Conservation (phyloP, 2,113 vertebrate genomes). For the Pachycephala philippinensis region DNA sequence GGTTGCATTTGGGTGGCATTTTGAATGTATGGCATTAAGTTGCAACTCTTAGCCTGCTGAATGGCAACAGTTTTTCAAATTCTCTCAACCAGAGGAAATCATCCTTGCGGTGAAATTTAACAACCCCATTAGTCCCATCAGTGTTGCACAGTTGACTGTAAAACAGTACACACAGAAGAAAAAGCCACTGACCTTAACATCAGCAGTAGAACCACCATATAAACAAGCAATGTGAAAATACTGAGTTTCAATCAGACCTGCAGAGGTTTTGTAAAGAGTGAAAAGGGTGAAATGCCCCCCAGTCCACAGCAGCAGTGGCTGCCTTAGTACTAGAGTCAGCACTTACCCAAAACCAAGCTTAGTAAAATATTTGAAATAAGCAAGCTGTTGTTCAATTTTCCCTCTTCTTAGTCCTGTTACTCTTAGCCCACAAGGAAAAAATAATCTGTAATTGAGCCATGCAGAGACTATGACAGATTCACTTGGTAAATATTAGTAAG, state of each 20-base stretch:
- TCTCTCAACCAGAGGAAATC: background rate
- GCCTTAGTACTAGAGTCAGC: background rate
- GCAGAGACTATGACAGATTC: background rate
- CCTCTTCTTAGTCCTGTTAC: background rate
- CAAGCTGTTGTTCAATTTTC: background rate
- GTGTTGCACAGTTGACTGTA: accelerated
- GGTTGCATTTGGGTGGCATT: background rate
- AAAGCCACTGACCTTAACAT: background rate
- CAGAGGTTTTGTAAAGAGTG: background rate
- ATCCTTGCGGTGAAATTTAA: background rate
- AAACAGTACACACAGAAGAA: background rate
- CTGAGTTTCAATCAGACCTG: background rate
- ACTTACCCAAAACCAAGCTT: background rate
- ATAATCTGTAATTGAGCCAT: background rate
- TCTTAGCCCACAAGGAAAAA: background rate
- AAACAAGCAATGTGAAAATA: background rate
- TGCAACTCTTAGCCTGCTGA: background rate
- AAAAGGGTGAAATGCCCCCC: background rate
- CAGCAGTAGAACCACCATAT: background rate
- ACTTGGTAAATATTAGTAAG: background rate
- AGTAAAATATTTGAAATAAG: background rate
- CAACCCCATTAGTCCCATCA: background rate
- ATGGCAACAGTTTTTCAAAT: background rate
- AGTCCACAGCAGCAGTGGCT: background rate
- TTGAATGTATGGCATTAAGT: background rate